Conservation (phyloP, 2,113 vertebrate species). For the Phylloscopus whistleri region DNA sequence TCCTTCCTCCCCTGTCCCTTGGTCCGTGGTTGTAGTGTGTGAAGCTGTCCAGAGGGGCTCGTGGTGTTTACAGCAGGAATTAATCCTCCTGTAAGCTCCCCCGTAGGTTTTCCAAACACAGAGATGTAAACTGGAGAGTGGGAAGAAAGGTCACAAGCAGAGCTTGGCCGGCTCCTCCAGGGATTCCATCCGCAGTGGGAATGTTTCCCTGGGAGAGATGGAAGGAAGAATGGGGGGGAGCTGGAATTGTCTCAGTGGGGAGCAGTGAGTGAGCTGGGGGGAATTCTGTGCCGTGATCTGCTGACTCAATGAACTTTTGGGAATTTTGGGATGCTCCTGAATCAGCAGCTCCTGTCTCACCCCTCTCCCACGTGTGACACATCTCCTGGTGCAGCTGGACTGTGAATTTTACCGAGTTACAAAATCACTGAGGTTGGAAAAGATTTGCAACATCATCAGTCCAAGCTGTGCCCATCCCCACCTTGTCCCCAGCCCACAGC, state of each 20-base stretch:
- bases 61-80: neutral
- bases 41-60: neutral
- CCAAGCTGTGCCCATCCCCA: fast-evolving
- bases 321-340: neutral
- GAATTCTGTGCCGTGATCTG: neutral
- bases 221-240: neutral
- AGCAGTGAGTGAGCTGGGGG: neutral
- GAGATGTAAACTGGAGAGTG: neutral
- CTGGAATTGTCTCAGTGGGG: neutral
- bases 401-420: neutral
- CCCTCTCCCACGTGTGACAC: neutral
- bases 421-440: neutral
- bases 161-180: neutral
- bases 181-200: neutral
- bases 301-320: neutral
- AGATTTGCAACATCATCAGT: neutral
- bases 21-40: fast-evolving
- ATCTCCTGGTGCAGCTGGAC: neutral
- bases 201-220: neutral
- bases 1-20: neutral
- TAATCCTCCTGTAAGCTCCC: slow-evolving; percentile 5
- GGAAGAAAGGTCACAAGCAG: neutral
- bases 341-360: neutral
- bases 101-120: neutral
- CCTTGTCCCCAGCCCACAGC: neutral